phyloP scores from a whole-genome alignment of 2,113 vertebrate genomes.

The Burhinus bistriatus region DNA sequence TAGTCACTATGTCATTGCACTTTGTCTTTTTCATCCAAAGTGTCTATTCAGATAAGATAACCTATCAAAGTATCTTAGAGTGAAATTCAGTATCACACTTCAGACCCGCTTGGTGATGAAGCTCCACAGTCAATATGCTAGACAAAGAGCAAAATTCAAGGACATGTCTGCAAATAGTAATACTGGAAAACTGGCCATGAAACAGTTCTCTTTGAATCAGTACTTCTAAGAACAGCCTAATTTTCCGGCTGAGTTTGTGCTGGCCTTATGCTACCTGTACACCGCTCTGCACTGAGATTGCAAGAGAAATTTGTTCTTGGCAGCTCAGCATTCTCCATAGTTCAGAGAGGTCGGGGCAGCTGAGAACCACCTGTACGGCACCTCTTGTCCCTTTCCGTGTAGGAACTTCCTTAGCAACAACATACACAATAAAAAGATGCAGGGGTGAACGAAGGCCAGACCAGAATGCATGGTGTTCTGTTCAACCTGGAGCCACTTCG shows the following conservation, averaged over 20 bases:
- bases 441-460: background rate
- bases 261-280: background rate
- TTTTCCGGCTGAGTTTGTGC: background rate
- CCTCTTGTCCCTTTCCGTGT: background rate
- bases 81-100: background rate
- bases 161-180: background rate
- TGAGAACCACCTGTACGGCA: background rate
- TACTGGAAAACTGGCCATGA: background rate
- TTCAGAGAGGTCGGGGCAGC: background rate
- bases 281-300: background rate
- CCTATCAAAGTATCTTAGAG: background rate
- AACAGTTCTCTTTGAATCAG: background rate
- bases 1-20: background rate
- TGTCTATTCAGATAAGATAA: background rate
- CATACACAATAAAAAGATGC: background rate
- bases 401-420: background rate
- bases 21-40: background rate
- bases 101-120: background rate
- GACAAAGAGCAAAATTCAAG: constrained; percentile 23
- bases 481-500: background rate
- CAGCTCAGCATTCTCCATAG: background rate
- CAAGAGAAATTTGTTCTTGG: background rate
- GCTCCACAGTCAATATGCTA: background rate
- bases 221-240: background rate
- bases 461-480: background rate